These are phyloP conservation scores for Atta colombica DNA, from an alignment of 1,140 invertebrate genomes.

Conservation along the genomic window DNA sequence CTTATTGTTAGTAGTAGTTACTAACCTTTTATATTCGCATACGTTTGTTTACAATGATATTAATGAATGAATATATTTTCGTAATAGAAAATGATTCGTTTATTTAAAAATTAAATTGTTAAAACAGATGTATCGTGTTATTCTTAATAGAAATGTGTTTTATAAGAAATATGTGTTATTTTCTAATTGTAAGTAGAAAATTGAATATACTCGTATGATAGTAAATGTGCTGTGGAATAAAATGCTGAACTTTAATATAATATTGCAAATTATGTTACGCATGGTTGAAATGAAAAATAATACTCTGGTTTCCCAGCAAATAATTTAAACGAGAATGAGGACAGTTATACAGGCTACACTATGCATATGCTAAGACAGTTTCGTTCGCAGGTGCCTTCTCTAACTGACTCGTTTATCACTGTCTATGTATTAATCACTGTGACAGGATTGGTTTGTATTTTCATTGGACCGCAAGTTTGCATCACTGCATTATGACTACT, in stretches of 20 bases:
- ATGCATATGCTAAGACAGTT: constrained; percentile 39
- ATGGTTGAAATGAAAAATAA: constrained; percentile 36
- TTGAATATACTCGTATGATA: neutral
- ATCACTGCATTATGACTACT: constrained; percentile 17
- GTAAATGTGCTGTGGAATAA: constrained; percentile 4
- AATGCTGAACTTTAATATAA: constrained; percentile 9
- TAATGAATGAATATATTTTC: neutral
- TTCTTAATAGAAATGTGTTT: neutral
- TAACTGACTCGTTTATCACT: constrained; percentile 49
- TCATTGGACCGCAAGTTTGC: constrained; percentile 23
- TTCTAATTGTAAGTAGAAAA: neutral
- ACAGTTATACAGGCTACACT: constrained; percentile 28
- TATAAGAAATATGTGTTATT: neutral
- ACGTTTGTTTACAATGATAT: neutral
- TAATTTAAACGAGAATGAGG: constrained; percentile 36
- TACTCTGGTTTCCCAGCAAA: constrained; percentile 6
- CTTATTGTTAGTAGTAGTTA: neutral
- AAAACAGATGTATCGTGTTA: neutral
- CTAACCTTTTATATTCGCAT: neutral
- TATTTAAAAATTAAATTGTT: constrained; percentile 21
- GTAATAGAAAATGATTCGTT: neutral
- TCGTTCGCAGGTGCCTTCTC: constrained; percentile 55
- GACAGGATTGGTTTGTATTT: constrained; percentile 55
- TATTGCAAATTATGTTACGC: neutral
- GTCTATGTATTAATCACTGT: constrained; percentile 51